phyloP scores from a whole-genome alignment of 2,888 invertebrate species.

The Neria commutata region DNA sequence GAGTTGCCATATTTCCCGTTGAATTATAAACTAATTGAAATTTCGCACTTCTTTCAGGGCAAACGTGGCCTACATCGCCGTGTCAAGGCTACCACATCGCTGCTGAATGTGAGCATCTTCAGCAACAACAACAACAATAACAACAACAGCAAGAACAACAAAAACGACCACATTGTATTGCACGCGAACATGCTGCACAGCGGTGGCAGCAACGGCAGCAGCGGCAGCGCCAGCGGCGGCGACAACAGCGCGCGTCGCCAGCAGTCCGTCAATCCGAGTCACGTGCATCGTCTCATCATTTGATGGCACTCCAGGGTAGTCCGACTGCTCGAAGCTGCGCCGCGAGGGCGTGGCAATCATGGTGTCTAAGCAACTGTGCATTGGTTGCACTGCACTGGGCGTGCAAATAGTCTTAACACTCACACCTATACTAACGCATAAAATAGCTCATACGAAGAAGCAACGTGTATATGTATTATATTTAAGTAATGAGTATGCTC shows the following conservation, averaged over 20 bases:
- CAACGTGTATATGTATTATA: neutral
- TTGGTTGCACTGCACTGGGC: too few species aligned
- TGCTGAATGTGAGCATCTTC: constrained; percentile 37
- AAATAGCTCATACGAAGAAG: neutral
- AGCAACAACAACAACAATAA: constrained; percentile 30
- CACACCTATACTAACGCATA: too few species aligned
- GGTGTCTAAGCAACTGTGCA: too few species aligned
- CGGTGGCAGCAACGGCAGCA: constrained; percentile 18
- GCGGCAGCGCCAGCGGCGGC: constrained; percentile 24
- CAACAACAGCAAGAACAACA: constrained; percentile 26
- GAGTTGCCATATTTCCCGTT: neutral
- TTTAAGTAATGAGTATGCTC: neutral
- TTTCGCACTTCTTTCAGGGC: constrained; percentile 38
- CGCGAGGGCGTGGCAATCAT: too few species aligned
- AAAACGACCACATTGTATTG: constrained; percentile 9
- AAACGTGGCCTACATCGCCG: constrained; percentile 55
- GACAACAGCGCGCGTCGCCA: constrained; percentile 40
- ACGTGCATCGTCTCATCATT: constrained; percentile 58
- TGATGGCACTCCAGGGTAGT: constrained; percentile 29
- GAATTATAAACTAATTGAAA: neutral
- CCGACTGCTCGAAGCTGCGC: neutral
- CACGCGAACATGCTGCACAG: neutral
- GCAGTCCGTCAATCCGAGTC: constrained; percentile 55
- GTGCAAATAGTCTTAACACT: too few species aligned
- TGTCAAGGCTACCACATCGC: constrained; percentile 44